A percentile compares a stretch with the other conserved stretches of the same genome.
Evolutionary conservation across 2,888 invertebrate genomes (phyloP).

Genomic region (Troides oblongomaculatus): DNA sequence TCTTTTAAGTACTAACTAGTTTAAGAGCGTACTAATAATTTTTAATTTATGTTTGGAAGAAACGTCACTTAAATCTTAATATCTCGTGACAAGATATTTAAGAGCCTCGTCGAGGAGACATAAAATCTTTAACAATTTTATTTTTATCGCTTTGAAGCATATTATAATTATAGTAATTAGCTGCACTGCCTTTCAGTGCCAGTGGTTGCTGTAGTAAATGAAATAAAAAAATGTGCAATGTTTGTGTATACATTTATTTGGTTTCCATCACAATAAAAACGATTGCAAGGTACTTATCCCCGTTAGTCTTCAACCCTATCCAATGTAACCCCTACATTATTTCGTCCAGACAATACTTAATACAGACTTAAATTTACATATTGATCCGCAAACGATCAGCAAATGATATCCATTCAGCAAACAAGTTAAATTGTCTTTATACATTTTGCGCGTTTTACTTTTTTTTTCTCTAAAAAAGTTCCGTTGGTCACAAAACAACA

Average conservation of each 20-base stretch:
- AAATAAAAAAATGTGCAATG: slow-evolving; percentile 5
- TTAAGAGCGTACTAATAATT: too few species aligned
- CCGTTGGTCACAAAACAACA: slow-evolving; percentile 30
- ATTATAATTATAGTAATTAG: too few species aligned
- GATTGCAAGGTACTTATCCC: slow-evolving; percentile 37
- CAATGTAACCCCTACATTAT: slow-evolving; percentile 26
- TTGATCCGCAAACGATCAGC: slow-evolving; percentile 27
- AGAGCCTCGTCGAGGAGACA: too few species aligned
- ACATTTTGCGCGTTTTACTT: slow-evolving; percentile 46
- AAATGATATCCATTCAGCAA: slow-evolving; percentile 34
- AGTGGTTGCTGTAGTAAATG: not conserved
- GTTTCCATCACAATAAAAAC: slow-evolving; percentile 60
- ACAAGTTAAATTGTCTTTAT: slow-evolving; percentile 52
- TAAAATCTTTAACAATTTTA: too few species aligned
- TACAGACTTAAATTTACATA: slow-evolving; percentile 35
- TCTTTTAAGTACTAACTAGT: too few species aligned
- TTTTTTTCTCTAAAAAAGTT: slow-evolving; percentile 36
- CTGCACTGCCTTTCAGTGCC: not conserved
- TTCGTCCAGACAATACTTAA: slow-evolving; percentile 36
- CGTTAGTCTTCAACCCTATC: slow-evolving; percentile 34
- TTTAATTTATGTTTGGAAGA: too few species aligned
- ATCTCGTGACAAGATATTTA: too few species aligned
- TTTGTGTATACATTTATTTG: slow-evolving; percentile 65
- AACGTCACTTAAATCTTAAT: too few species aligned
- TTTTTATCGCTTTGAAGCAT: too few species aligned